phyloP scores from a whole-genome alignment of 2,888 invertebrate genomes.

The Xestia xanthographa region DNA sequence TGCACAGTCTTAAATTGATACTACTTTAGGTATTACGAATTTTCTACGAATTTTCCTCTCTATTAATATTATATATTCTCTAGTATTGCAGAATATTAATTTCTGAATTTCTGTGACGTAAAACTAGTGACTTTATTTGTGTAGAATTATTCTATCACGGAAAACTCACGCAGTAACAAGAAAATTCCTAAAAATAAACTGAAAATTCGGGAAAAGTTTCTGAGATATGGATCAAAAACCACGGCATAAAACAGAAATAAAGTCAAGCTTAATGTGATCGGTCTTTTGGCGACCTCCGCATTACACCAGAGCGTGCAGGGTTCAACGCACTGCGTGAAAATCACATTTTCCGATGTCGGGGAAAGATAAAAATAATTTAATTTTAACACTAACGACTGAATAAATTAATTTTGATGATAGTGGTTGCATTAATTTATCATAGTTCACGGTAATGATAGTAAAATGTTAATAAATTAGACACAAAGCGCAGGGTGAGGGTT shows the following conservation, averaged over 20 bases:
- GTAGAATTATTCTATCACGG: not conserved
- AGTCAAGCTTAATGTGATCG: constrained; percentile 31
- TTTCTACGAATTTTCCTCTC: not conserved
- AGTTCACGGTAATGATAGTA: constrained; percentile 29
- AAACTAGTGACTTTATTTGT: not conserved
- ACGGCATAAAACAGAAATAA: constrained; percentile 11
- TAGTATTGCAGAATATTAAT: not conserved
- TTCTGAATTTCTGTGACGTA: not conserved
- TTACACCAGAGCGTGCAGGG: constrained; percentile 71
- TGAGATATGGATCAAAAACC: constrained; percentile 18
- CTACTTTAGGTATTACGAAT: not conserved
- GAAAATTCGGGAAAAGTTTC: constrained; percentile 6
- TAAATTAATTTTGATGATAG: constrained; percentile 28
- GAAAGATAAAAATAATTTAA: constrained; percentile 50
- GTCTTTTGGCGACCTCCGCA: constrained; percentile 56
- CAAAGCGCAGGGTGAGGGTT: constrained; percentile 49
- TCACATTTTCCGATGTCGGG: constrained; percentile 65
- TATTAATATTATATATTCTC: not conserved
- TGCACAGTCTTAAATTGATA: not conserved
- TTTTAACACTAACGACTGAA: constrained; percentile 36
- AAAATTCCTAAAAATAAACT: not conserved
- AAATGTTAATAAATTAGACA: constrained; percentile 37
- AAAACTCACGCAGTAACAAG: no score
- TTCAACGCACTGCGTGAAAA: constrained; percentile 78
- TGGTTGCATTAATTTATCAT: constrained; percentile 24